Evolutionary conservation across 2,888 invertebrate species (phyloP).

Genomic region (Tricholauxania praeusta): DNA sequence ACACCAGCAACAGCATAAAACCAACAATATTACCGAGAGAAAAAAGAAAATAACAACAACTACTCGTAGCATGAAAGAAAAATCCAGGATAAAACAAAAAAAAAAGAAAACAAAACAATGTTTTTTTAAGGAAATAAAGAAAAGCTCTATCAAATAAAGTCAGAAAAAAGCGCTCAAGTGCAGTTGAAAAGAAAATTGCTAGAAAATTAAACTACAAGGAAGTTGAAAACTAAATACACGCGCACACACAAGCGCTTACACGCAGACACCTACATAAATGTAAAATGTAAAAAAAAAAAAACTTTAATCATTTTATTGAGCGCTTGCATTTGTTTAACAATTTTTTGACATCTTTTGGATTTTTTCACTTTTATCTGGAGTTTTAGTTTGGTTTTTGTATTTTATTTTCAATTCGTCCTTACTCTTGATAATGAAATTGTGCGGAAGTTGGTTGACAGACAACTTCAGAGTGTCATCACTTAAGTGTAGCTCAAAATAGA

Average conservation of each 20-base stretch:
- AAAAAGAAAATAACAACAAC: conserved; percentile 19
- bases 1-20: conserved; percentile 3
- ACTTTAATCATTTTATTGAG: conserved; percentile 18
- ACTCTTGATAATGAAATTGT: conserved; percentile 53
- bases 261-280: conserved; percentile 11
- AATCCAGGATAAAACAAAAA: conserved; percentile 7
- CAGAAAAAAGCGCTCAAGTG: conserved; percentile 33
- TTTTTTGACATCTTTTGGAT: conserved; percentile 9
- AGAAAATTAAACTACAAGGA: conserved; percentile 47
- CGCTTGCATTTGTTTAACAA: conserved; percentile 38
- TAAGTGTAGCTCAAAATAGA: conserved; percentile 36
- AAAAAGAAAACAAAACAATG: too few species aligned
- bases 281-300: neutral
- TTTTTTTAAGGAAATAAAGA: conserved; percentile 5
- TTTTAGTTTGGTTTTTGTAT: conserved; percentile 22
- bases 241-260: conserved; percentile 11
- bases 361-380: conserved; percentile 34
- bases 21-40: neutral
- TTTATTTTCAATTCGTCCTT: neutral
- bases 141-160: neutral
- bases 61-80: neutral
- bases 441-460: conserved; percentile 54
- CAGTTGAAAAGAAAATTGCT: conserved; percentile 44
- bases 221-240: conserved; percentile 25
- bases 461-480: conserved; percentile 50